Evolutionary conservation across 2,888 invertebrate species (phyloP), one percentile per base, ranked within the genome.

Genomic region (Phrixothrix hirtus): DNA sequence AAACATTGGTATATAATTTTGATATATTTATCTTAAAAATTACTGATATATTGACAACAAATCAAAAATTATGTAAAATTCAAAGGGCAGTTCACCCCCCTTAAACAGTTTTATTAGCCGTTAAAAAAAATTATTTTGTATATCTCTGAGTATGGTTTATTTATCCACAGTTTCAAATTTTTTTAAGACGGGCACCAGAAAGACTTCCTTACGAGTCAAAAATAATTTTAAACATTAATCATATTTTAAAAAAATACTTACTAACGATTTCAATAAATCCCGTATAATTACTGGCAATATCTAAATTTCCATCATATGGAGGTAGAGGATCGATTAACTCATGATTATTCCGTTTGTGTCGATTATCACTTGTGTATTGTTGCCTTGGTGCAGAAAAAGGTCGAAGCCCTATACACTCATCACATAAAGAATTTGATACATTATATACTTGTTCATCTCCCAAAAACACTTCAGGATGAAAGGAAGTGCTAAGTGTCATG

Each of bases 221-320:
- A n/a, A n/a, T n/a, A n/a, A n/a, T n/a, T n/a, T n/a, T n/a, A n/a
- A n/a, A n/a, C n/a, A n/a, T n/a, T n/a, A n/a, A n/a, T n/a, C n/a
- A n/a, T n/a, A n/a, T n/a, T n/a, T n/a, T n/a, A n/a, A n/a, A 29
- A 36, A 26, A 16, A 36, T 52, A 78, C 81, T 77, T 74, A 89
- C 91, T 86, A 63, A 90, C 86, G 7, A 92, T 80, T 78, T 93
- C 92, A 25, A 94, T 79, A 69, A 90, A 93, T 12, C 90, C 87
- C 0, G 92, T 92, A 63, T 95, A 95, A 70, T 90, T 91, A 7
- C 89, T 86, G 41, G 81, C 82, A 9, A 85, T 79, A 66, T 92
- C 89, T 36, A 95, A 79, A 42, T 78, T 79, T 0, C 92, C 92
- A 72, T 93, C 92, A 51, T 79, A 80, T 1, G 85, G 80, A 14